A percentile compares a stretch with the other conserved stretches of the same genome.
These are phyloP conservation scores for Anarhynchus alexandrinus DNA, from an alignment of 2,113 vertebrate species.

Conservation along the genomic window DNA sequence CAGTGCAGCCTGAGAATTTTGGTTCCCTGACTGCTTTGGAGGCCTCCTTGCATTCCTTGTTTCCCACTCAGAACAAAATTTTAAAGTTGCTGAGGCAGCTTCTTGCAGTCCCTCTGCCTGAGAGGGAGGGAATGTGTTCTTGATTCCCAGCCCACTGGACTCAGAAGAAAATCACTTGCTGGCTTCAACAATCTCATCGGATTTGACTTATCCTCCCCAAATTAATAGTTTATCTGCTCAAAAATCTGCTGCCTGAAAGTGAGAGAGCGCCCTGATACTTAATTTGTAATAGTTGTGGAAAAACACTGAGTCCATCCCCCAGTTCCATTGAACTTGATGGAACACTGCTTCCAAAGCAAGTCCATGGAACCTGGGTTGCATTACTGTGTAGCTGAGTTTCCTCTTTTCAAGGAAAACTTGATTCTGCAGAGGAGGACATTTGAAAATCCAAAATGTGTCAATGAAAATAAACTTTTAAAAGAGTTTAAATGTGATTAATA, in stretches of 20 bases:
- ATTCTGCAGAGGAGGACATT: neutral
- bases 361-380: neutral
- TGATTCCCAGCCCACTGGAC: neutral
- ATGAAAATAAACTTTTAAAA: neutral
- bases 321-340: neutral
- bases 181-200: neutral
- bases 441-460: neutral
- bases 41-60: neutral
- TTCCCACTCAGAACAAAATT: neutral
- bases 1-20: neutral
- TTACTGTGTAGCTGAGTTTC: neutral
- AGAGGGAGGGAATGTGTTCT: neutral
- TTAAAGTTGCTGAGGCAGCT: slow-evolving; percentile 21
- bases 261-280: neutral
- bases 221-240: neutral
- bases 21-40: slow-evolving; percentile 10
- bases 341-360: neutral
- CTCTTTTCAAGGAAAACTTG: neutral
- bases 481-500: neutral
- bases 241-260: neutral
- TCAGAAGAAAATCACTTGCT: neutral
- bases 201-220: neutral
- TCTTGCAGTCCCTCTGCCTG: neutral
- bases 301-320: neutral
- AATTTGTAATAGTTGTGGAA: neutral